Conservation (phyloP, 1,140 invertebrate species). For the Sarcophaga bullata region DNA sequence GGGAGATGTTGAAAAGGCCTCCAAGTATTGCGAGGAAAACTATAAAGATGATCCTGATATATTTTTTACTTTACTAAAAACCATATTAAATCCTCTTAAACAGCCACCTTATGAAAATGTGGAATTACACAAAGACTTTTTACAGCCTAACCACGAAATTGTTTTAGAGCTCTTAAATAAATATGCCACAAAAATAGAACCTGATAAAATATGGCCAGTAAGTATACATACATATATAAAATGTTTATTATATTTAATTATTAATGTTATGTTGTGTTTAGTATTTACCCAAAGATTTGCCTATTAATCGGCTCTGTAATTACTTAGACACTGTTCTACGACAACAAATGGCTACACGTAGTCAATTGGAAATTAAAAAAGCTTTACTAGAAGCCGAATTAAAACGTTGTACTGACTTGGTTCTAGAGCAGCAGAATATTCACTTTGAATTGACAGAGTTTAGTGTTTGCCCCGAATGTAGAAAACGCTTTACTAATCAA, state of each 20-base stretch:
- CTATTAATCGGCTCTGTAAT: slow-evolving; percentile 76
- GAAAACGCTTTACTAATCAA: slow-evolving; percentile 90
- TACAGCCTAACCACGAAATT: slow-evolving; percentile 77
- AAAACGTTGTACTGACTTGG: slow-evolving; percentile 81
- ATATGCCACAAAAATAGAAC: slow-evolving; percentile 84
- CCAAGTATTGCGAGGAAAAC: slow-evolving; percentile 84
- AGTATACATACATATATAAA: slow-evolving; percentile 27
- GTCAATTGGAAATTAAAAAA: slow-evolving; percentile 81
- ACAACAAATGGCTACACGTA: slow-evolving; percentile 75
- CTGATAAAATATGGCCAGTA: slow-evolving; percentile 71
- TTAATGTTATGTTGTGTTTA: slow-evolving; percentile 41
- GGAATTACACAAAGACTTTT: slow-evolving; percentile 69
- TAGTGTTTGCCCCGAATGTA: slow-evolving; percentile 90
- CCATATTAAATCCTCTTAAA: slow-evolving; percentile 72
- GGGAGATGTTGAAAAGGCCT: slow-evolving; percentile 84
- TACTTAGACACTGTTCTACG: slow-evolving; percentile 84
- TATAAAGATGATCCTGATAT: slow-evolving; percentile 73
- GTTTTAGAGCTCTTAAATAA: slow-evolving; percentile 83
- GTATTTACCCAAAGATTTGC: slow-evolving; percentile 80
- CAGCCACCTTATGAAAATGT: slow-evolving; percentile 68
- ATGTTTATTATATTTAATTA: neutral
- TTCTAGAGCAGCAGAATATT: slow-evolving; percentile 83
- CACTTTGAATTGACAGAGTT: slow-evolving; percentile 85
- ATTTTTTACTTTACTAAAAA: slow-evolving; percentile 74
- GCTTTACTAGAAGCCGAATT: slow-evolving; percentile 86